phyloP scores from a whole-genome alignment of 2,113 vertebrate genomes.

The Accipiter cooperii region DNA sequence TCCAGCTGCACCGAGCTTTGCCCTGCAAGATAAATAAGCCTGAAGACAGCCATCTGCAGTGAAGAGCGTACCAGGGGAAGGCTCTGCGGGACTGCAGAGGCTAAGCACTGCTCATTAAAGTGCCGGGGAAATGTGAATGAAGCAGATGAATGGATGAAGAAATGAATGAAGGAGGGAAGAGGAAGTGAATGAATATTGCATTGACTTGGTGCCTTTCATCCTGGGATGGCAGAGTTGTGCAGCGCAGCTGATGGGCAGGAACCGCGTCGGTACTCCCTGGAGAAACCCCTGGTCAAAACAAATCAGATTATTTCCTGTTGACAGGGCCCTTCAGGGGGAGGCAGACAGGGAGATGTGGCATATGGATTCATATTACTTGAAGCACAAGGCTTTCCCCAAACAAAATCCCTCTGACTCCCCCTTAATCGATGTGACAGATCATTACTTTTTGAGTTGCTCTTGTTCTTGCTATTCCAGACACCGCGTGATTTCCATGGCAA shows the following conservation, averaged over 20 bases:
- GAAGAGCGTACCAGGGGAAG: background rate
- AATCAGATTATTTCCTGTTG: constrained; percentile 18
- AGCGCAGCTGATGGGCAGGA: background rate
- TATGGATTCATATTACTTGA: background rate
- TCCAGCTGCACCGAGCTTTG: background rate
- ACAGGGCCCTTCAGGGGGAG: background rate
- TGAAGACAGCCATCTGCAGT: background rate
- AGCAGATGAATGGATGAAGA: constrained; percentile 55
- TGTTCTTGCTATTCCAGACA: constrained; percentile 37
- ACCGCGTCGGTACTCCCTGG: background rate
- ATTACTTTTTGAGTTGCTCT: constrained; percentile 29
- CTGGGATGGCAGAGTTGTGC: background rate
- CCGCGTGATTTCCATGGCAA: constrained; percentile 48
- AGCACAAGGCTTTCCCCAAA: background rate
- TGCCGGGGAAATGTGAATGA: constrained; percentile 54
- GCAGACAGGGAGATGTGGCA: background rate
- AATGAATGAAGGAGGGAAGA: constrained; percentile 62
- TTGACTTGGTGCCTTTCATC: constrained; percentile 36
- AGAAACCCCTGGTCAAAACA: background rate
- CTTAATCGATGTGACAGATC: constrained; percentile 49
- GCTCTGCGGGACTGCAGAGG: constrained; percentile 32
- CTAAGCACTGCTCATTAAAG: constrained; percentile 40
- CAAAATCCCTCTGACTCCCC: background rate
- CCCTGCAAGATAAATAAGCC: background rate
- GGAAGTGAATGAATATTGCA: constrained; percentile 65